Evolutionary conservation across 2,797 vertebrate species (phyloP), one percentile per base, ranked within the genome.

Genomic region (Halcyon smyrnensis): DNA sequence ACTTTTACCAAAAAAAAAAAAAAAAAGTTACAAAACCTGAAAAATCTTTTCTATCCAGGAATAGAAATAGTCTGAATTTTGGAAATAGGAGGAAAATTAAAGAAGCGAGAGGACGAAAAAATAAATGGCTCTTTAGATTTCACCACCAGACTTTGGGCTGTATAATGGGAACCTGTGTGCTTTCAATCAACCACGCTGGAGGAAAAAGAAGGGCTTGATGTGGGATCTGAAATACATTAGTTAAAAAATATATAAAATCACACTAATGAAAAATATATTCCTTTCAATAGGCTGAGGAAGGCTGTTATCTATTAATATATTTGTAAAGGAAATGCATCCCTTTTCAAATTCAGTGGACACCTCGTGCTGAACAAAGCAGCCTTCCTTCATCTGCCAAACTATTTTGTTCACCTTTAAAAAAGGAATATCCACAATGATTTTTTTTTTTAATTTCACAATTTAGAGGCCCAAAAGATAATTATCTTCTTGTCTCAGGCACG

Each of bases 1-100:
- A 15, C 3, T 30, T 43, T 53, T 34, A 9, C 7, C 2, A 28
- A 30, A 30, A 27, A 21, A 53, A 53, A 54, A 53, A 54, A 50
- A 36, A 15, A 34, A 30, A 11, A 11, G 1, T 2, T 37, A 70
- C 6, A 57, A 68, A 76, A 82, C 10, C 0, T 12, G 5, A 18
- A 62, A 86, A 28, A 19, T 7, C 0, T 43, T 59, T 70, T 74
- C 4, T 54, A 32, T 39, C 9, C 48, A 82, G 7, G 15, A 89
- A 43, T 9, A 37, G 6, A 81, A 93, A 73, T 39, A 79, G 10
- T 16, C 5, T 50, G 25, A 85, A 67, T 1, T 78, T 75, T 56
- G 10, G 5, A 77, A 62, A 21, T 18, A 21, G 7, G 5, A 7
- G 9, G 2, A 79, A 84, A 87, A 82, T 32, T 45, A 36, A 81